Percentiles rank a stretch among this genome's conserved stretches.
These are phyloP conservation scores for Ormyrus thymus DNA, from an alignment of 2,888 invertebrate genomes.

Conservation along the genomic window DNA sequence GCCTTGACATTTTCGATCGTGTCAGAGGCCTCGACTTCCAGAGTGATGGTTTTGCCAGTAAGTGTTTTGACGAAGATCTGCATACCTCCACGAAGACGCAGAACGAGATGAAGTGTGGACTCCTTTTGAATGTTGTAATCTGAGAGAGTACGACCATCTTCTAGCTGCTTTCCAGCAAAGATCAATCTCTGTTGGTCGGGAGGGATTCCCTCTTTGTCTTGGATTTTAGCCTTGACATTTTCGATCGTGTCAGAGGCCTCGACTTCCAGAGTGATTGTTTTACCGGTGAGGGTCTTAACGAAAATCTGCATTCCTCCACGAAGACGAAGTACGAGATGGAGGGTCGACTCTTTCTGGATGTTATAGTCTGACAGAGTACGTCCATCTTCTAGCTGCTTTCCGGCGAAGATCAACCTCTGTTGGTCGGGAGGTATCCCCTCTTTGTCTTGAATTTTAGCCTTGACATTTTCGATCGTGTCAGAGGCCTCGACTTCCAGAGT, in stretches of 20 bases:
- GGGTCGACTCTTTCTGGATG: conserved; percentile 62
- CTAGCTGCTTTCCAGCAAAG: conserved; percentile 62
- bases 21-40: conserved; percentile 60
- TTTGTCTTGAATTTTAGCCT: conserved; percentile 93
- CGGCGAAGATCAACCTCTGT: conserved; percentile 63
- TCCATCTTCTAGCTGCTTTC: conserved; percentile 62
- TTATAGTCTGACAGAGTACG: conserved; percentile 63
- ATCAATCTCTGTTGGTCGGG: conserved; percentile 64
- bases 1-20: conserved; percentile 61
- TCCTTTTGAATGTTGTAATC: conserved; percentile 64
- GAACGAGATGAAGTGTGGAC: conserved; percentile 61
- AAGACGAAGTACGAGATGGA: conserved; percentile 61
- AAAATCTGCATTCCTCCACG: conserved; percentile 64
- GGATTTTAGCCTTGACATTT: conserved; percentile 61
- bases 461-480: conserved; percentile 96
- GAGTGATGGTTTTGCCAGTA: conserved; percentile 62
- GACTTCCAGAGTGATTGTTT: conserved; percentile 61
- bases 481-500: conserved; percentile 94
- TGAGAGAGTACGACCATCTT: conserved; percentile 62
- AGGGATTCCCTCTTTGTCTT: conserved; percentile 86
- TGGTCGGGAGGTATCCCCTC: conserved; percentile 78
- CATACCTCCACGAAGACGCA: conserved; percentile 63
- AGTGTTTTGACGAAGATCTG: conserved; percentile 64
- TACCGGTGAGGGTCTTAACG: conserved; percentile 61
- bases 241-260: conserved; percentile 62